Conservation (phyloP, 2,797 vertebrate species). For the Phaenicophaeus curvirostris region DNA sequence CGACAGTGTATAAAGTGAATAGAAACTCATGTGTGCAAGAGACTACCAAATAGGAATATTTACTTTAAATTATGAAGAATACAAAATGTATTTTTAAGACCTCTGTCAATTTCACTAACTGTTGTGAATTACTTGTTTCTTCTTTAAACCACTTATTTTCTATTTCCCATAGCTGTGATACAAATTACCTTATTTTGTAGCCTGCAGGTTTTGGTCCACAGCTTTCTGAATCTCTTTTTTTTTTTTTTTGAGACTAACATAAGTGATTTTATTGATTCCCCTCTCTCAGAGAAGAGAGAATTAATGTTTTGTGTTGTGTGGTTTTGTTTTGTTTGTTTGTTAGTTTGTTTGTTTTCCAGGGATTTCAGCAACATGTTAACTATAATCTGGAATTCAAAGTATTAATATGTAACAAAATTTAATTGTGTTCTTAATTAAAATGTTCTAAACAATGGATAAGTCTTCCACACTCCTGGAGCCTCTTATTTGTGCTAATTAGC, state of each 20-base stretch:
- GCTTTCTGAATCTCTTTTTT: too few species aligned
- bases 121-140: neutral
- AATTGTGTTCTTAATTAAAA: neutral
- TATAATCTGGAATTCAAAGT: neutral
- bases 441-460: neutral
- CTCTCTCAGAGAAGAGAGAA: neutral
- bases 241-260: too few species aligned
- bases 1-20: neutral
- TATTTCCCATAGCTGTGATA: neutral
- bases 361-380: neutral
- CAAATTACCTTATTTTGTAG: neutral
- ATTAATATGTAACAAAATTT: neutral
- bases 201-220: neutral
- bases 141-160: neutral
- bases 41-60: neutral
- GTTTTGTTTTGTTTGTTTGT: neutral
- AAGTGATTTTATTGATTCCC: neutral
- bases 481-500: neutral
- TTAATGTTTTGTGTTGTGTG: neutral
- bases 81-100: neutral
- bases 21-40: neutral
- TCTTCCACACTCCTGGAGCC: neutral
- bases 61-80: neutral
- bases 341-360: neutral
- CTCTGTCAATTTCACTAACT: neutral